Base-by-base conservation (phyloP, 2,888 invertebrate species). In the Tridacna crocea region DNA sequence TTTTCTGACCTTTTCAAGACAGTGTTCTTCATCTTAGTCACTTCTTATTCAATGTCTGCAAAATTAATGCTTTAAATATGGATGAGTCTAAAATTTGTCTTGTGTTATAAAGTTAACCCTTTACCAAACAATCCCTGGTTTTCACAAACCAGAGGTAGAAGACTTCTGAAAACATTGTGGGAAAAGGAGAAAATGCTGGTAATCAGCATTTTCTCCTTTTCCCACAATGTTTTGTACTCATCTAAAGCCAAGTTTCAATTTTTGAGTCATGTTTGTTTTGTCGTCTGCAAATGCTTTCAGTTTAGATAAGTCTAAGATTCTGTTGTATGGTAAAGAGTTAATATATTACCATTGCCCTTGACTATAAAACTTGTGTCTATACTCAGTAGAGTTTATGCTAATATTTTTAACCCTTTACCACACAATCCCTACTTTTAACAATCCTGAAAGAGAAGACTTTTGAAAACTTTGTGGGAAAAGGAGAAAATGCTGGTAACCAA, bases 201-300 rank as follows among this genome's bases (percentile, higher is more conserved):
- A 0, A 66, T 17, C n/a, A 66, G 66, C 66, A 66, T 36, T 66
- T 46, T 66, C 66, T 66, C 46, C 66, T n/a, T 66, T 66, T 66
- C n/a, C 66, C 66, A 66, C 66, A 66, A 66, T 66, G 66, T 66
- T 46, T 46, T 46, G n/a, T 10, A 3, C 3, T 55, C 11, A 55
- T 19, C 1, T 19, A 55, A 55, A 55, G 15, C 1, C 15, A 19
- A 55, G 3, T 55, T 55, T 10, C 55, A 55, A 6, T 55, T 2
- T 19, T 55, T 19, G 55, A 55, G 6, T 10, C 19, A 19, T 11
- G 6, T 19, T 19, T 55, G 6, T 55, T 19, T 55, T 55, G 55
- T 1, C 10, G 55, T 55, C 55, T 55, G 15, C 55, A 55, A 63
- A 63, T 17, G 26, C 26, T 26, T 63, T 63, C 1, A 27, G 1